Evolutionary conservation across 2,797 vertebrate genomes (phyloP), one percentile per base, ranked within the genome.

Genomic region (Xenops minutus): DNA sequence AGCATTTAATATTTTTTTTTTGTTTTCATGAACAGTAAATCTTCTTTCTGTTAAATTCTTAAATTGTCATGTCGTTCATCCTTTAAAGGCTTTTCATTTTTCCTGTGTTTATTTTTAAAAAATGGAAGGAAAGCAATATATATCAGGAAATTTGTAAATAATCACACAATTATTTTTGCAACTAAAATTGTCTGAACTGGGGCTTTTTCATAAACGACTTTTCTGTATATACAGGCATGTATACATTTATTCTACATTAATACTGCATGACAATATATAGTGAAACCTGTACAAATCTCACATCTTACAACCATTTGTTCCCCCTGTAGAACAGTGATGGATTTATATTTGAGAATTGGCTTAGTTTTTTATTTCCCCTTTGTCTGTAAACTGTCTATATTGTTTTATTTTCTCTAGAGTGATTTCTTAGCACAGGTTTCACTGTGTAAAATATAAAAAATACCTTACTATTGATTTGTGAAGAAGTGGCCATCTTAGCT

Each of bases 181-280:
- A 52, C 23, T 75, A n/a, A 68, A 74, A 78, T 11, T 68, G 14
- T 85, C 26, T 85, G 21, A 83, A 52, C 18, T 80, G 48, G 3
- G 13, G 1, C 19, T 83, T 91, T 85, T 89, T 26, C 46, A 16
- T 52, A 49, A 82, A 69, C 43, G n/a, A 26, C 10, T 51, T 77
- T 89, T 72, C 51, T 86, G 54, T 94, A 84, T 93, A 94, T 96
- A 41, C 95, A 96, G 95, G 95, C 96, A 97, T 96, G 95, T 97
- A 95, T 97, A 93, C 95, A 49, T 92, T 76, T 68, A 59, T 78
- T 58, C 72, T 78, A 5, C 62, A n/a, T 89, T 75, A 88, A 62
- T 88, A 89, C 59, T 97, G 67, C 88, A 84, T 85, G 69, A 10
- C 37, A 59, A 19, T 59, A 26, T 37, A 3, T 55, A 71, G 71